Evolutionary conservation across 2,888 invertebrate genomes (phyloP).

Genomic region (Esperia sulphurella): DNA sequence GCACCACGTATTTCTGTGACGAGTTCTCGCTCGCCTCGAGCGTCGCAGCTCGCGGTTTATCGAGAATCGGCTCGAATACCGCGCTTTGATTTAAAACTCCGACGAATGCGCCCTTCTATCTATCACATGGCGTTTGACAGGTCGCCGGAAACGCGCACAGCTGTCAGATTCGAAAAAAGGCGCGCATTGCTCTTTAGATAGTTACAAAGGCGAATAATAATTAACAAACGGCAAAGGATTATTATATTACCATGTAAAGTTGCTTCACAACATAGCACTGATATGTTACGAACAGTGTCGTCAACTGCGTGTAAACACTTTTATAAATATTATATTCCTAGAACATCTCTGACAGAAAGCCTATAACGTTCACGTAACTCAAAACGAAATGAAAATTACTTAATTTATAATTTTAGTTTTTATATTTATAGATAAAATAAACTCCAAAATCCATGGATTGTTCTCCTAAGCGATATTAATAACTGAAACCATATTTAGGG

Average conservation of each 20-base stretch:
- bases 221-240: background rate
- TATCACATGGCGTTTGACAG: slow-evolving; percentile 80
- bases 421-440: too few species aligned
- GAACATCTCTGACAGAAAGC: background rate
- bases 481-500: too few species aligned
- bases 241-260: background rate
- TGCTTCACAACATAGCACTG: too few species aligned
- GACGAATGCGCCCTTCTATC: slow-evolving; percentile 77
- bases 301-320: background rate
- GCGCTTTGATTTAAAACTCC: slow-evolving; percentile 76
- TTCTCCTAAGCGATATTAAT: too few species aligned
- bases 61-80: slow-evolving; percentile 63
- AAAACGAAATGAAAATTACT: background rate
- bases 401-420: too few species aligned
- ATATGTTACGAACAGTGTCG: too few species aligned
- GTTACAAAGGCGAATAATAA: slow-evolving; percentile 1
- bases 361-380: slow-evolving; percentile 15
- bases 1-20: slow-evolving; percentile 70
- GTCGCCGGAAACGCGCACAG: slow-evolving; percentile 66
- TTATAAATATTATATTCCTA: background rate
- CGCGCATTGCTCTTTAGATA: slow-evolving; percentile 37
- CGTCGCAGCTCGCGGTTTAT: slow-evolving; percentile 52
- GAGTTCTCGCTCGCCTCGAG: slow-evolving; percentile 71
- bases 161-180: slow-evolving; percentile 74
- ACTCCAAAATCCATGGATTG: too few species aligned